These are phyloP conservation scores for Pseudolycoriella hygida DNA, from an alignment of 2,888 invertebrate species.

Conservation along the genomic window DNA sequence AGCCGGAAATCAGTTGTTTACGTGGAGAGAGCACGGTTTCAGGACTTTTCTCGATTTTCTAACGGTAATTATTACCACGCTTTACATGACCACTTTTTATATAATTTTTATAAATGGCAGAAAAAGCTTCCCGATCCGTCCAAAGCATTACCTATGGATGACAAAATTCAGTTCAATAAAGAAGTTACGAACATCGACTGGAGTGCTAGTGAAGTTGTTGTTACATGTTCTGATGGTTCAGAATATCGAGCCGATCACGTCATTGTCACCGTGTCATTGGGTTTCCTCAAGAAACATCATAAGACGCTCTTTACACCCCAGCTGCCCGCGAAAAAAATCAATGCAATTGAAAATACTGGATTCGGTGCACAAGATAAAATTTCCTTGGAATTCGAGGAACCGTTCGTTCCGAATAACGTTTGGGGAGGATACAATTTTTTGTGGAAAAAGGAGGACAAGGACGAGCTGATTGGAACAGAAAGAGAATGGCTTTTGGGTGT, in stretches of 20 bases:
- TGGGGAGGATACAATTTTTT: conserved; percentile 36
- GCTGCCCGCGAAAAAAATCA: conserved; percentile 30
- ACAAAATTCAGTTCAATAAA: conserved; percentile 11
- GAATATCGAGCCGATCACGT: conserved; percentile 38
- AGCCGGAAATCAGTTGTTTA: no score
- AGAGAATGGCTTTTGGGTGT: conserved; percentile 32
- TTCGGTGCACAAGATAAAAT: conserved; percentile 46
- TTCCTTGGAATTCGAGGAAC: conserved; percentile 37
- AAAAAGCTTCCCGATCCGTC: conserved; percentile 3
- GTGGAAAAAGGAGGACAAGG: conserved; percentile 35
- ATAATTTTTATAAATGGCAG: no score
- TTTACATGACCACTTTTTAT: no score
- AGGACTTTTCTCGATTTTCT: no score
- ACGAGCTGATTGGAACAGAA: background rate
- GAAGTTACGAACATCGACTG: conserved; percentile 7
- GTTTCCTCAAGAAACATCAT: conserved; percentile 36
- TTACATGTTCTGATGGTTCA: conserved; percentile 24
- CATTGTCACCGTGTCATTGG: conserved; percentile 39
- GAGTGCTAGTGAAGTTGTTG: background rate
- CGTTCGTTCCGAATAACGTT: conserved; percentile 34
- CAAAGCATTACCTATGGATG: conserved; percentile 14
- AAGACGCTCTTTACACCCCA: conserved; percentile 30
- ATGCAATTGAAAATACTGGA: conserved; percentile 34
- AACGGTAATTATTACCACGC: no score
- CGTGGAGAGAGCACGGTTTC: no score